These are phyloP conservation scores for Drosophila borborema DNA, from an alignment of 2,888 invertebrate genomes.

Conservation along the genomic window DNA sequence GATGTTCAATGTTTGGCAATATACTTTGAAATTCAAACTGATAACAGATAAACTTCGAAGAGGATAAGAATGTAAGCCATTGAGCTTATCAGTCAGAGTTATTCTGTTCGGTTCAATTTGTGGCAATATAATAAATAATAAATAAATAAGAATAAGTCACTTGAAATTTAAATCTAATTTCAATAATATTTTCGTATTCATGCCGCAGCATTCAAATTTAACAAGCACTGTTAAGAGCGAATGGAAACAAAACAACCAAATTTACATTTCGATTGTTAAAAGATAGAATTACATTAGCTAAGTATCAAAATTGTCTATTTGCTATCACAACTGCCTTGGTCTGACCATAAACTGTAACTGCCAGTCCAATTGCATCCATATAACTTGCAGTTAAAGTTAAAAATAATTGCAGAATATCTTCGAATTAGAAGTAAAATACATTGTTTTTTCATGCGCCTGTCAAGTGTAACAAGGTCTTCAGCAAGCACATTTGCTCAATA, in stretches of 20 bases:
- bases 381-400: neutral
- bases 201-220: no score
- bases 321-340: neutral
- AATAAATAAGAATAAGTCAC: no score
- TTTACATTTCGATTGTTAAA: neutral
- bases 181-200: no score
- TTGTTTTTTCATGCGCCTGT: neutral
- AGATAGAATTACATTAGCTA: no score
- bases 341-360: neutral
- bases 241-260: neutral
- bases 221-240: neutral
- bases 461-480: neutral
- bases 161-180: no score
- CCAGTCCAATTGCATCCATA: neutral
- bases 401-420: neutral
- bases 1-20: neutral
- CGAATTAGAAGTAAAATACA: neutral
- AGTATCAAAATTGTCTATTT: no score
- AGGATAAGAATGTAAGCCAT: no score
- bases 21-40: no score
- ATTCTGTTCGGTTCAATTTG: no score
- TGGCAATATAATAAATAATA: no score
- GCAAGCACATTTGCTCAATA: neutral
- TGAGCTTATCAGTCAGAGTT: no score
- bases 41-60: no score